Evolutionary conservation across 2,797 vertebrate genomes (phyloP).

Genomic region (Tapirus indicus): DNA sequence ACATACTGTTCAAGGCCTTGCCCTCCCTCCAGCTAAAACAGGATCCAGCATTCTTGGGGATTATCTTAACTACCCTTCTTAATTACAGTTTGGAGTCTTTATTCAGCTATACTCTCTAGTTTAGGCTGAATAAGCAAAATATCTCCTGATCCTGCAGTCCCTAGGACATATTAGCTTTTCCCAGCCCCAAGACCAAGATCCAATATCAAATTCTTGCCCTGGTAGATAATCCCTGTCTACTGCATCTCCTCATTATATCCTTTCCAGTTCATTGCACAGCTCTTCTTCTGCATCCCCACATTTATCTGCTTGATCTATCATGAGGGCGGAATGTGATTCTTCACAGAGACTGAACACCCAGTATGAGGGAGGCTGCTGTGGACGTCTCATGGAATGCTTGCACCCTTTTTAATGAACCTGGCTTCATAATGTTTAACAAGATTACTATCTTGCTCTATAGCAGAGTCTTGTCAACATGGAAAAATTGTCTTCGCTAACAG

Average conservation of each 20-base stretch:
- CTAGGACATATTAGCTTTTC: background rate
- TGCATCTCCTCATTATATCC: background rate
- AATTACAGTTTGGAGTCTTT: background rate
- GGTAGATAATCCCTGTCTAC: background rate
- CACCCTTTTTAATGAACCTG: background rate
- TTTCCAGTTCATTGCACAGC: background rate
- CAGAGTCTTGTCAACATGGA: conserved; percentile 51
- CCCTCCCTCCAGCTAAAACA: background rate
- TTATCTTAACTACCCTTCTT: background rate
- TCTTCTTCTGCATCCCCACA: background rate
- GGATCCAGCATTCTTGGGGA: background rate
- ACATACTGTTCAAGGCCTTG: background rate
- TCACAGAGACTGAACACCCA: background rate
- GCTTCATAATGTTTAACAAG: background rate
- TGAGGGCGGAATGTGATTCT: background rate
- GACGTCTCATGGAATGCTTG: background rate
- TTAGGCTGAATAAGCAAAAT: background rate
- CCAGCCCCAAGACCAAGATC: background rate
- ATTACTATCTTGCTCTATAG: conserved; percentile 23
- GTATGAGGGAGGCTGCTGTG: background rate
- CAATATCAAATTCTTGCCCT: background rate
- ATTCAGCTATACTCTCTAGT: background rate
- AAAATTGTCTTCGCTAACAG: conserved; percentile 56
- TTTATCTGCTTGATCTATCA: background rate
- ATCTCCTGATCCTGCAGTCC: background rate